phyloP scores from a whole-genome alignment of 2,888 invertebrate genomes.

The Steinernema scapterisci region DNA sequence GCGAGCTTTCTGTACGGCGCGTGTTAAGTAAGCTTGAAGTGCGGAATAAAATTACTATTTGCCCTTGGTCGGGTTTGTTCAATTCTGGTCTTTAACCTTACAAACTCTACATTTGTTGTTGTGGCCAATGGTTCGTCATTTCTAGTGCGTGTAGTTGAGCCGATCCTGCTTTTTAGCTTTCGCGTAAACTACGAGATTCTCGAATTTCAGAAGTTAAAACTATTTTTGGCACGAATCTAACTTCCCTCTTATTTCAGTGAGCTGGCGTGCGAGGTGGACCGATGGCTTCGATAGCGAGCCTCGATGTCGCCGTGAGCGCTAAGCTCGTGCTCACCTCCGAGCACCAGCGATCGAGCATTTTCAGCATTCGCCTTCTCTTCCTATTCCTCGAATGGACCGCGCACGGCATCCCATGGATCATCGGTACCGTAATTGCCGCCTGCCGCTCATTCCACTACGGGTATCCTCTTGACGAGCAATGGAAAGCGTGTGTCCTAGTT shows the following conservation, averaged over 20 bases:
- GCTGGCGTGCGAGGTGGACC: not conserved
- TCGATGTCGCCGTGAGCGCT: not conserved
- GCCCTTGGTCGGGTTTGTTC: not conserved
- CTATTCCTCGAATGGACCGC: constrained; percentile 48
- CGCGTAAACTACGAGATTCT: too few relatives aligned
- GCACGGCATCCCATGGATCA: constrained; percentile 55
- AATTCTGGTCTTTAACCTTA: too few relatives aligned
- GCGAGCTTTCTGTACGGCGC: constrained; percentile 84
- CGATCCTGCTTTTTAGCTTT: too few relatives aligned
- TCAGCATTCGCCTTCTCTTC: constrained; percentile 38
- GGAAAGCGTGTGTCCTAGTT: constrained; percentile 45
- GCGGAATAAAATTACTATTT: constrained; percentile 21
- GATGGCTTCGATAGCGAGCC: not conserved
- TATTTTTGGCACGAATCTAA: not conserved
- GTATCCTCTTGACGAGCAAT: constrained; percentile 40
- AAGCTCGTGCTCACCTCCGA: not conserved
- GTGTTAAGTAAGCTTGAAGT: constrained; percentile 63
- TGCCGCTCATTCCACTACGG: constrained; percentile 39
- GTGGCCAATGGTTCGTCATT: too few relatives aligned
- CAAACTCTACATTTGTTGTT: too few relatives aligned
- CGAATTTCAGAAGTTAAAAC: too few relatives aligned
- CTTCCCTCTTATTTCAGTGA: not conserved
- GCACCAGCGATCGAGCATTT: not conserved
- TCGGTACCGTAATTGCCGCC: constrained; percentile 32
- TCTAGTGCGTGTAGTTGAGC: too few relatives aligned